Percentiles rank a stretch among this genome's conserved stretches.
Evolutionary conservation across 2,113 vertebrate species (phyloP).

Genomic region (Galemys pyrenaicus): DNA sequence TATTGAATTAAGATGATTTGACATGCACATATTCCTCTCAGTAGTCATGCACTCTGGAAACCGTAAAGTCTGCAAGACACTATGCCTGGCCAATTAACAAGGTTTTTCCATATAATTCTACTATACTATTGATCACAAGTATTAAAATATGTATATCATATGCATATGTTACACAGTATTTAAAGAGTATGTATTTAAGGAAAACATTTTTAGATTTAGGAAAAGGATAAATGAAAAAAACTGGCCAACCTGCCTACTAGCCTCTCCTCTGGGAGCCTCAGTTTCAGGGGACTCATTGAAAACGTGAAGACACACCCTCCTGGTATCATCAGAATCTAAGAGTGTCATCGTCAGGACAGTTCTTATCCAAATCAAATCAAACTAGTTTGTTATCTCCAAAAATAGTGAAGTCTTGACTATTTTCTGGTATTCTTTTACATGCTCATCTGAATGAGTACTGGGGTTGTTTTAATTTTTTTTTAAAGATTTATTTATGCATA

Average conservation of each 20-base stretch:
- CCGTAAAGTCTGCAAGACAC: neutral
- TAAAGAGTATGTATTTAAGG: neutral
- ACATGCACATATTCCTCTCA: neutral
- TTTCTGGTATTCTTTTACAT: fast-evolving
- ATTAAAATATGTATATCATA: neutral
- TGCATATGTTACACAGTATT: neutral
- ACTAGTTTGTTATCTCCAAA: neutral
- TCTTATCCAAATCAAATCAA: neutral
- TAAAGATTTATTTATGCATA: too few species aligned
- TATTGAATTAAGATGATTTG: conserved; percentile 12
- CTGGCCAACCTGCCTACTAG: conserved; percentile 55
- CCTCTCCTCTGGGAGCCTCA: neutral
- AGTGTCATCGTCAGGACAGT: neutral
- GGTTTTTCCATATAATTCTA: neutral
- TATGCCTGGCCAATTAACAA: neutral
- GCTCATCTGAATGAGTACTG: neutral
- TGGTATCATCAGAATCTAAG: conserved; percentile 83
- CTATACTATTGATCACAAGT: neutral
- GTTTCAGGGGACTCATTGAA: conserved; percentile 80
- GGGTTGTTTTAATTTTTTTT: too few species aligned
- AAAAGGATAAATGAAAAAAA: neutral
- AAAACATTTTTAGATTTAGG: neutral
- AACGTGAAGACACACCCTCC: conserved; percentile 88
- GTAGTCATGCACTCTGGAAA: neutral
- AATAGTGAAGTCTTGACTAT: neutral